A percentile compares a stretch with the other conserved stretches of the same genome.
phyloP scores from a whole-genome alignment of 2,888 invertebrate species.

The Nemapogon koenigi region DNA sequence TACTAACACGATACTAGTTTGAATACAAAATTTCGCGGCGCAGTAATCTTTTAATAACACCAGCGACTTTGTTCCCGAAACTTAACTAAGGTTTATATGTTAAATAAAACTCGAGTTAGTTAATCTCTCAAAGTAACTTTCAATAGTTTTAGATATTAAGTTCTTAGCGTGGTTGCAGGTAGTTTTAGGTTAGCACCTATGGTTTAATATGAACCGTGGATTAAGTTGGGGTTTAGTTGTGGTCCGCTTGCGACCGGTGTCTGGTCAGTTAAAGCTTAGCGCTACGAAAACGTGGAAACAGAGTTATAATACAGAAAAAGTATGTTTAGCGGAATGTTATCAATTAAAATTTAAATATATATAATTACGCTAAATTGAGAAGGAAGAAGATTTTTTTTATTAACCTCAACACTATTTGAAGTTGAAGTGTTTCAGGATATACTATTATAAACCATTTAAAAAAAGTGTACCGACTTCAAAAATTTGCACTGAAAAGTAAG shows the following conservation, averaged over 20 bases:
- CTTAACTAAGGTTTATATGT: constrained; percentile 25
- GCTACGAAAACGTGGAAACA: constrained; percentile 32
- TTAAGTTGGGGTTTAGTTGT: constrained; percentile 53
- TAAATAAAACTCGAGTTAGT: constrained; percentile 28
- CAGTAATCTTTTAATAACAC: constrained; percentile 44
- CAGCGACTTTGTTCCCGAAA: constrained; percentile 20
- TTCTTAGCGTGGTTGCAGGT: constrained; percentile 28
- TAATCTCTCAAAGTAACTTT: constrained; percentile 49
- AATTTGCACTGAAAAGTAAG: no score
- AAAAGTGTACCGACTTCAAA: no score
- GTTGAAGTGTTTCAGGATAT: no score
- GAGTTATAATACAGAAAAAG: no score
- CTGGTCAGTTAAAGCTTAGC: constrained; percentile 49
- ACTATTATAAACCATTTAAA: no score
- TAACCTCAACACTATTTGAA: no score
- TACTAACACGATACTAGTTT: constrained; percentile 23
- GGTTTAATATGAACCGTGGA: constrained; percentile 57
- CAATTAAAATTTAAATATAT: no score
- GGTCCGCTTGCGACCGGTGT: constrained; percentile 31
- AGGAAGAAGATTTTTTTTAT: no score
- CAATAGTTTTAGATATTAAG: constrained; percentile 44
- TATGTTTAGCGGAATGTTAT: no score
- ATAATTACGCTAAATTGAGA: no score
- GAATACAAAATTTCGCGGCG: constrained; percentile 41
- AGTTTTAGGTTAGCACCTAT: constrained; percentile 46